These are phyloP conservation scores for Pelochelys cantorii DNA, from an alignment of 2,797 vertebrate species.

Conservation along the genomic window DNA sequence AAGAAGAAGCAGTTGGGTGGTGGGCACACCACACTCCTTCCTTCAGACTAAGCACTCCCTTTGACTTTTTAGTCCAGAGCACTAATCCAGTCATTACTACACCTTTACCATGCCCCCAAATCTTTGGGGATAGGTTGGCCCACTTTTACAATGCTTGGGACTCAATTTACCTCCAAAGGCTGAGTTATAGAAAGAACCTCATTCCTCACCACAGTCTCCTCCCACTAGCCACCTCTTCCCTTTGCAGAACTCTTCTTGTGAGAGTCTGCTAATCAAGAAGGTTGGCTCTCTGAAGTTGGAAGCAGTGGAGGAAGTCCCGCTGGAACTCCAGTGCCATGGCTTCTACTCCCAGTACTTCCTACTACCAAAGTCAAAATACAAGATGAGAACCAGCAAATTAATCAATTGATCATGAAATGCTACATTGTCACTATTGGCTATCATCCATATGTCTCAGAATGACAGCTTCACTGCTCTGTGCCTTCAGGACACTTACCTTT, in stretches of 20 bases:
- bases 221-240: not conserved
- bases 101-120: accelerated
- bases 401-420: not conserved
- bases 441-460: not conserved
- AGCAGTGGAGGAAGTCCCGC: not conserved
- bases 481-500: not conserved
- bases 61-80: not conserved
- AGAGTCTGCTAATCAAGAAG: not conserved
- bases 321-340: not conserved
- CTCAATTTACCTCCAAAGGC: not conserved
- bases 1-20: not conserved
- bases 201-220: no score
- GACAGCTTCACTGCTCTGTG: not conserved
- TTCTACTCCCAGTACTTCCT: not conserved
- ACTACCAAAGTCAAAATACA: not conserved
- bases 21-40: not conserved
- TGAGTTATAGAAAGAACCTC: not conserved
- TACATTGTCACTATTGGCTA: not conserved
- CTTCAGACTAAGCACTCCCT: not conserved
- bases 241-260: not conserved
- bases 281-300: not conserved
- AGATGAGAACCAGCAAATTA: not conserved
- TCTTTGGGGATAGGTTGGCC: not conserved
- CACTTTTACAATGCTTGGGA: not conserved
- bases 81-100: not conserved